Evolutionary conservation across 2,888 invertebrate genomes (phyloP).

Genomic region (Hipparchia semele): DNA sequence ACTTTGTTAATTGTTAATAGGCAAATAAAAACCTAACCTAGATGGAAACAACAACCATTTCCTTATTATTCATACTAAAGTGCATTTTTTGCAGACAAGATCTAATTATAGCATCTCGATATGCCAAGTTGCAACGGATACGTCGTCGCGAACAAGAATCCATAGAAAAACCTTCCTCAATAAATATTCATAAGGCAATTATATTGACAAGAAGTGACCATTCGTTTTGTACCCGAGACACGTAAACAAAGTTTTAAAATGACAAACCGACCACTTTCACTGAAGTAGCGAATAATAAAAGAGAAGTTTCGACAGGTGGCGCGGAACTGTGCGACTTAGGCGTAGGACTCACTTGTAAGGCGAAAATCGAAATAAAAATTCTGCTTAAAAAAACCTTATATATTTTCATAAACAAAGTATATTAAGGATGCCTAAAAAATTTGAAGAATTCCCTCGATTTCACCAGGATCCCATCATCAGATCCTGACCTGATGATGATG

Average conservation of each 20-base stretch:
- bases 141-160: slow-evolving; percentile 28
- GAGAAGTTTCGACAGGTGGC: slow-evolving; percentile 49
- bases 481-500: too few species aligned
- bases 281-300: slow-evolving; percentile 58
- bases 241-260: slow-evolving; percentile 66
- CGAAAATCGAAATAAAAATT: too few species aligned
- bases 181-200: slow-evolving; percentile 50
- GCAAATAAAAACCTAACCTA: not conserved
- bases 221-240: slow-evolving; percentile 57
- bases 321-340: slow-evolving; percentile 42
- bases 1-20: too few species aligned
- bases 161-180: slow-evolving; percentile 40
- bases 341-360: slow-evolving; percentile 2
- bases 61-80: slow-evolving; percentile 2
- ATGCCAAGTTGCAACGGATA: slow-evolving; percentile 21
- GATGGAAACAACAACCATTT: slow-evolving; percentile 9
- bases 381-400: too few species aligned
- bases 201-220: slow-evolving; percentile 48
- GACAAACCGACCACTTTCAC: slow-evolving; percentile 72
- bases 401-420: too few species aligned
- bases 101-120: slow-evolving; percentile 7
- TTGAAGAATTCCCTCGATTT: too few species aligned
- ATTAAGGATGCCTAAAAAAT: too few species aligned
- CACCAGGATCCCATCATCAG: too few species aligned
- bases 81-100: not conserved